Evolutionary conservation across 2,888 invertebrate genomes (phyloP).

Genomic region (Eupithecia exiguata): DNA sequence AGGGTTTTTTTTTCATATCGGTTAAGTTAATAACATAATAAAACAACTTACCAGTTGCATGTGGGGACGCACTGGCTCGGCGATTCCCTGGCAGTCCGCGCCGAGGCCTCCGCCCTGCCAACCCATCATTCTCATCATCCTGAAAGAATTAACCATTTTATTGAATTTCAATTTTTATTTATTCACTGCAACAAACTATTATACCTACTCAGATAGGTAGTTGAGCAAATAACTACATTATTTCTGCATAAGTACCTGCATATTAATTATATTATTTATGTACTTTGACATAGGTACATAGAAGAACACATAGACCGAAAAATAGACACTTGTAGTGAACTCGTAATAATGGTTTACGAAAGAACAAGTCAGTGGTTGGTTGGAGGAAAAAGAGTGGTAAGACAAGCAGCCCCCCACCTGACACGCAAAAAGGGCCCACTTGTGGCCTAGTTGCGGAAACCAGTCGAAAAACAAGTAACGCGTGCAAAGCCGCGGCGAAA

Average conservation of each 20-base stretch:
- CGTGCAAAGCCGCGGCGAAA: neutral
- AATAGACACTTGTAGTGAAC: too few relatives aligned
- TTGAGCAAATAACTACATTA: neutral
- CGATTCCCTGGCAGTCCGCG: conserved; percentile 85
- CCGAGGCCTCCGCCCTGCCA: conserved; percentile 90
- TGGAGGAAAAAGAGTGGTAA: too few relatives aligned
- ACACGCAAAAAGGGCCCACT: too few relatives aligned
- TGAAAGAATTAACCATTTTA: conserved; percentile 45
- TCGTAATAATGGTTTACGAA: too few relatives aligned
- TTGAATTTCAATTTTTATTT: neutral
- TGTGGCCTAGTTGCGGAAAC: too few relatives aligned
- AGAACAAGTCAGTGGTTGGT: too few relatives aligned
- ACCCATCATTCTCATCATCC: conserved; percentile 89
- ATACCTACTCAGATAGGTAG: neutral
- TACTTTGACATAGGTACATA: too few relatives aligned
- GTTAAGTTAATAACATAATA: neutral
- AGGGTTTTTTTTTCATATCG: too few relatives aligned
- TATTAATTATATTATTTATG: too few relatives aligned
- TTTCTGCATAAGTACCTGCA: too few relatives aligned
- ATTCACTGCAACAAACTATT: neutral
- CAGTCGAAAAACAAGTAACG: neutral
- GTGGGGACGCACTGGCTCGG: conserved; percentile 84
- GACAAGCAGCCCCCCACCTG: too few relatives aligned
- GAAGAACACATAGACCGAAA: too few relatives aligned
- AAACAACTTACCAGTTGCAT: conserved; percentile 67